Evolutionary conservation across 2,888 invertebrate genomes (phyloP).

Genomic region (Sabatieria punctata): DNA sequence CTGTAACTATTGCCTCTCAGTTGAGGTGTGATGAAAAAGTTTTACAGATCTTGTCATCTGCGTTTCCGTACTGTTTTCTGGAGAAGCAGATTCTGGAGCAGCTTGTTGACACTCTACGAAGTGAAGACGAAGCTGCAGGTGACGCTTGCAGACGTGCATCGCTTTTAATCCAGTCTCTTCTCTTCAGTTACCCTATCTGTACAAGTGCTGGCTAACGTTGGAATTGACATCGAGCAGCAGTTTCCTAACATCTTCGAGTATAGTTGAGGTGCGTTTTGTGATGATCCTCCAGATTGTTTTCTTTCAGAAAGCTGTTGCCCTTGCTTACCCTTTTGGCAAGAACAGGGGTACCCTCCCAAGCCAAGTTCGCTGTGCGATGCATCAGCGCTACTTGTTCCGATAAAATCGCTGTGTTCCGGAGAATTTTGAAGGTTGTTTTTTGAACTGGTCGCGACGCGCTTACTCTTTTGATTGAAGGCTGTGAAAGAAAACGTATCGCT

Average conservation of each 20-base stretch:
- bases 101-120: neutral
- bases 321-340: conserved; percentile 72
- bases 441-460: neutral
- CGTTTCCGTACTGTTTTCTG: neutral
- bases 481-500: neutral
- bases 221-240: conserved; percentile 28
- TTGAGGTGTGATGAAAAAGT: no score
- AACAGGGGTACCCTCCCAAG: conserved; percentile 78
- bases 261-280: conserved; percentile 10
- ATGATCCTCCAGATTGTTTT: neutral
- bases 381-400: conserved; percentile 39
- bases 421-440: conserved; percentile 35
- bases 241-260: conserved; percentile 33
- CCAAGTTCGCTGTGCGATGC: conserved; percentile 86
- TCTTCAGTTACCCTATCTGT: no score
- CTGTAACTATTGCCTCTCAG: no score
- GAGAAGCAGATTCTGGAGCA: neutral
- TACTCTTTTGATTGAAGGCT: neutral
- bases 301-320: conserved; percentile 52
- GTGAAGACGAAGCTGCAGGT: neutral
- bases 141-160: no score
- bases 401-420: conserved; percentile 39
- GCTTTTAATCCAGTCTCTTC: no score
- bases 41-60: neutral
- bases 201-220: conserved; percentile 34